A percentile compares a stretch with the other conserved stretches of the same genome.
These are phyloP conservation scores for Psephotus haematonotus DNA, from an alignment of 2,113 vertebrate species.

Conservation along the genomic window DNA sequence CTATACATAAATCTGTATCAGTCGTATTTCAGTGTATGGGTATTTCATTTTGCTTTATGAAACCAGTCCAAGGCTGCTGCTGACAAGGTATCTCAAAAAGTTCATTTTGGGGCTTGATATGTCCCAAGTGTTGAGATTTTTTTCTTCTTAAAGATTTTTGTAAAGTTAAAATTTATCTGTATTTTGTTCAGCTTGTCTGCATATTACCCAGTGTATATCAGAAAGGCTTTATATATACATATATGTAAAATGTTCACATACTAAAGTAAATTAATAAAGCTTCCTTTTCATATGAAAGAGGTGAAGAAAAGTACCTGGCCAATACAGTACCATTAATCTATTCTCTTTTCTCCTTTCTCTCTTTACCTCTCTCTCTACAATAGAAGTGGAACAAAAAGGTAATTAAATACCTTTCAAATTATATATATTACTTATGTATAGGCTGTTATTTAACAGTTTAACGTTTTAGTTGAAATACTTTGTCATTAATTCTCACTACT, in stretches of 20 bases:
- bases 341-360: slow-evolving; percentile 89
- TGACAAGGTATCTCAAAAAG: not conserved
- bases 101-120: not conserved
- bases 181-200: slow-evolving; percentile 40
- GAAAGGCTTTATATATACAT: not conserved
- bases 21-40: slow-evolving; percentile 3
- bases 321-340: slow-evolving; percentile 88
- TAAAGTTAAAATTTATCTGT: slow-evolving; percentile 21
- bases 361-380: slow-evolving; percentile 87
- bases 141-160: slow-evolving; percentile 18
- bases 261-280: slow-evolving; percentile 67
- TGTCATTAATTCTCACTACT: slow-evolving; percentile 80
- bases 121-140: not conserved
- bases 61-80: slow-evolving; percentile 6
- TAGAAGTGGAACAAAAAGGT: slow-evolving; percentile 99
- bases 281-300: slow-evolving; percentile 77
- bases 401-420: slow-evolving; percentile 91
- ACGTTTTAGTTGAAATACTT: slow-evolving; percentile 77
- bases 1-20: not conserved
- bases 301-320: slow-evolving; percentile 81
- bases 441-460: slow-evolving; percentile 78
- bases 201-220: slow-evolving; percentile 28
- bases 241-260: slow-evolving; percentile 49
- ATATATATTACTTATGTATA: slow-evolving; percentile 79
- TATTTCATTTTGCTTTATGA: slow-evolving; percentile 1